Evolutionary conservation across 2,888 invertebrate genomes (phyloP), one percentile per base, ranked within the genome.

Genomic region (Poecilobothrus nobilitatus): DNA sequence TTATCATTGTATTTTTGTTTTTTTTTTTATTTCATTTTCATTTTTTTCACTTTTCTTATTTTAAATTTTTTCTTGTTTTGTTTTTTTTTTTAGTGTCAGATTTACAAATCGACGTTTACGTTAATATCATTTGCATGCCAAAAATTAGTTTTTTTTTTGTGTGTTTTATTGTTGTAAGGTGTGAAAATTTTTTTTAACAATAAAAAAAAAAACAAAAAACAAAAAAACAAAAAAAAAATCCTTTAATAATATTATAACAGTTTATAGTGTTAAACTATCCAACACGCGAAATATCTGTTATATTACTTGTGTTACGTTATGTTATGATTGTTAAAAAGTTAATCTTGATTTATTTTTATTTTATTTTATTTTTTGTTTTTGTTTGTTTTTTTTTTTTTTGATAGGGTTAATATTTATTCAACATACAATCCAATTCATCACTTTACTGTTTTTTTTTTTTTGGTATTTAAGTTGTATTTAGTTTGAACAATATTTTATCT

Each of bases 221-320:
- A 34, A 44, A 44, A 44, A 44, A 2, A 53, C 53, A 53, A 53
- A n/a, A 53, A 18, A 2, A 18, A 53, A 53, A 53, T 53, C 63
- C 22, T 63, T 63, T 61, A 22, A 22, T 63, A 22, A 21, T 63
- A 22, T 63, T 63, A 63, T 63, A 22, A 22, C 63, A 9, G 63
- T 22, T 63, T 63, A n/a, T 63, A 22, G n/a, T 34, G 34, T 22
- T 27, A n/a, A 34, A 37, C n/a, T 37, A 53, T 53, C 15, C 6
- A 53, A n/a, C 53, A 53, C 53, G 53, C 53, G 53, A 53, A 53
- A 53, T 53, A 53, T 53, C 53, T 53, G 15, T 53, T 53, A 53
- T 53, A 53, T 53, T 53, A 5, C 6, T 9, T 15, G 53, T 53
- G 2, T 18, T 18, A 18, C 18, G 15, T 18, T 53, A 53, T 53